Evolutionary conservation across 30 jellyfish, hydroid and myxozoan genomes (phyloP).

Genomic region (Haliclystus octoradiatus): DNA sequence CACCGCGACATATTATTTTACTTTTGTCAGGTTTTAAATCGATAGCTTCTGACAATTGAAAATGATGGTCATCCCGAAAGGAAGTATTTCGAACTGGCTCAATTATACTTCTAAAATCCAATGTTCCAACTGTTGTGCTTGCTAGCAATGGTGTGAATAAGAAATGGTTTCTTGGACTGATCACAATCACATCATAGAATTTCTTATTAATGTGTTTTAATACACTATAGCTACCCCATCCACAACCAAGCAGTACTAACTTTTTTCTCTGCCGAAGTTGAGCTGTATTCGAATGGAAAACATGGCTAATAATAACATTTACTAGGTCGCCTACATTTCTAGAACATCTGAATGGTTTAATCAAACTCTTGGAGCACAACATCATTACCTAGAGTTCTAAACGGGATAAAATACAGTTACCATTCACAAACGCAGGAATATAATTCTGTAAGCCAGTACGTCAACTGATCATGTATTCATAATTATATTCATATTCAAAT

Average conservation of each 20-base stretch:
- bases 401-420: no score
- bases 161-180: conserved; percentile 95
- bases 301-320: no score
- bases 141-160: conserved; percentile 81
- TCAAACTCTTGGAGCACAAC: no score
- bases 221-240: conserved; percentile 98
- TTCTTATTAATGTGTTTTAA: conserved; percentile 25
- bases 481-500: no score
- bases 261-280: conserved; percentile 19
- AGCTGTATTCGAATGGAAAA: no score
- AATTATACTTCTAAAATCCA: conserved; percentile 91
- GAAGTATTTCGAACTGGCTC: conserved; percentile 81
- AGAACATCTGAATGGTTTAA: no score
- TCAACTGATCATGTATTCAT: no score
- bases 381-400: no score
- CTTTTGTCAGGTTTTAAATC: conserved; percentile 51
- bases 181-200: conserved; percentile 76
- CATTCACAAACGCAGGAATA: no score
- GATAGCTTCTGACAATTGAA: conserved; percentile 80
- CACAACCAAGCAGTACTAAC: conserved; percentile 80
- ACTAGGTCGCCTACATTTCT: no score
- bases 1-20: conserved; percentile 50
- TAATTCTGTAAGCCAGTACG: no score
- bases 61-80: conserved; percentile 89
- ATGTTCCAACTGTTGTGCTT: conserved; percentile 97